Evolutionary conservation across 2,888 invertebrate genomes (phyloP).

Genomic region (Chouioia cunea): DNA sequence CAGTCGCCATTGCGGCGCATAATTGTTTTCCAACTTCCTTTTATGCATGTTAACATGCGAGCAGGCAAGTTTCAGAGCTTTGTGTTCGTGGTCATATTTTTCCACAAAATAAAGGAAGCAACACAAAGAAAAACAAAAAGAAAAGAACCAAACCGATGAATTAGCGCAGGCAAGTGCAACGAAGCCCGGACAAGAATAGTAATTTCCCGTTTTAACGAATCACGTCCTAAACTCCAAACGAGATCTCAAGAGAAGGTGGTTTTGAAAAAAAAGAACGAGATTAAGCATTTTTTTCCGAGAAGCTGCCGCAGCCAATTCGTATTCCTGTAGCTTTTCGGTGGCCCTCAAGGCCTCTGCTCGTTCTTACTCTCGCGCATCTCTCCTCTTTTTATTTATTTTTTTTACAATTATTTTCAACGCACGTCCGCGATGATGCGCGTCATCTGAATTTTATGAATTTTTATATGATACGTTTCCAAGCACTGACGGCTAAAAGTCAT

Average conservation of each 20-base stretch:
- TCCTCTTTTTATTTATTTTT: slow-evolving; percentile 2
- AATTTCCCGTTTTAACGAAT: slow-evolving; percentile 15
- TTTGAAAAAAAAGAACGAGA: slow-evolving; percentile 3
- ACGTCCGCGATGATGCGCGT: neutral
- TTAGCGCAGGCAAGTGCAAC: too few relatives aligned
- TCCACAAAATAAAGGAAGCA: slow-evolving; percentile 4
- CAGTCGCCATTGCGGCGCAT: too few relatives aligned
- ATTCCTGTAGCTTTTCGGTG: slow-evolving; percentile 26
- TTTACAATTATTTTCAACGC: slow-evolving; percentile 31
- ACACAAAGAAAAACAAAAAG: too few relatives aligned
- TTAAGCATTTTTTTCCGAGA: slow-evolving; percentile 42
- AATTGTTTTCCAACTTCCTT: too few relatives aligned
- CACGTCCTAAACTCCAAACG: slow-evolving; percentile 3
- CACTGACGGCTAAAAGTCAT: slow-evolving; percentile 29
- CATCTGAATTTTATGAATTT: slow-evolving; percentile 47
- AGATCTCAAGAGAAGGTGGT: slow-evolving; percentile 34
- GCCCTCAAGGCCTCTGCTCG: neutral
- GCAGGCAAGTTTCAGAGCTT: neutral
- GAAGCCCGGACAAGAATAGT: too few relatives aligned
- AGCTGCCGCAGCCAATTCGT: slow-evolving; percentile 30
- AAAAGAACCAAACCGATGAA: too few relatives aligned
- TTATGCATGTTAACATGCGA: too few relatives aligned
- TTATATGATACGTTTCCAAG: slow-evolving; percentile 8
- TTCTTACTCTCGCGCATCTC: neutral
- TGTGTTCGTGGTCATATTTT: neutral